Percentiles rank a stretch among this genome's conserved stretches.
phyloP scores from a whole-genome alignment of 2,113 vertebrate genomes.

The Marmota monax region DNA sequence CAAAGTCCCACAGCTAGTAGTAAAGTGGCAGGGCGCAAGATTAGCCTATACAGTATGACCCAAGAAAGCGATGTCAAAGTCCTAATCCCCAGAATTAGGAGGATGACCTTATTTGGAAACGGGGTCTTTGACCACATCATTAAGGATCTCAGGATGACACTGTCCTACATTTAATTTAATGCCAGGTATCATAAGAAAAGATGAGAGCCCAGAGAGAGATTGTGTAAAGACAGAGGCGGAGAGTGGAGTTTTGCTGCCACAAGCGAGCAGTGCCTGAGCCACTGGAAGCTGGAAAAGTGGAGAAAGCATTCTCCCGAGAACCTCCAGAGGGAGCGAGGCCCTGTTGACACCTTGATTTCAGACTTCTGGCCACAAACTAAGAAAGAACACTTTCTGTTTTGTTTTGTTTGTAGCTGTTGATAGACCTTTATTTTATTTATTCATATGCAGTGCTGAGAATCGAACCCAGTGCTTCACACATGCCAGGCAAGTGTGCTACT shows the following conservation, averaged over 20 bases:
- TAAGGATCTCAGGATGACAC: not conserved
- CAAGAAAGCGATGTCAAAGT: not conserved
- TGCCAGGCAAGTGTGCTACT: too few species aligned
- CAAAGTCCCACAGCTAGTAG: not conserved
- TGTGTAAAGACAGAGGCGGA: not conserved
- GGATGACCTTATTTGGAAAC: not conserved
- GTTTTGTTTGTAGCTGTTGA: too few species aligned
- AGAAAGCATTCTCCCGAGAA: not conserved
- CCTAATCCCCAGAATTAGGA: not conserved
- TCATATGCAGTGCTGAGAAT: too few species aligned
- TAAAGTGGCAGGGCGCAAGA: not conserved
- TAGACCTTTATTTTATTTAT: too few species aligned
- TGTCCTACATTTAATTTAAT: not conserved
- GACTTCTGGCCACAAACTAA: not conserved
- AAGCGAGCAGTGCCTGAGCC: not conserved
- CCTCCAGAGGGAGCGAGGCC: not conserved
- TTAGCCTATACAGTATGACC: not conserved
- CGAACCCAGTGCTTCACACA: too few species aligned
- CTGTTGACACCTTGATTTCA: not conserved
- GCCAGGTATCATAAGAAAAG: not conserved
- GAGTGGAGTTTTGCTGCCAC: not conserved
- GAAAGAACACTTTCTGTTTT: not conserved
- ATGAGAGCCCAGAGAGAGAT: too few species aligned
- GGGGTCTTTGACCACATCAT: not conserved
- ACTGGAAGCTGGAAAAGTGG: not conserved